Conservation (phyloP, 2,888 invertebrate species). For the Phalangium opilio region DNA sequence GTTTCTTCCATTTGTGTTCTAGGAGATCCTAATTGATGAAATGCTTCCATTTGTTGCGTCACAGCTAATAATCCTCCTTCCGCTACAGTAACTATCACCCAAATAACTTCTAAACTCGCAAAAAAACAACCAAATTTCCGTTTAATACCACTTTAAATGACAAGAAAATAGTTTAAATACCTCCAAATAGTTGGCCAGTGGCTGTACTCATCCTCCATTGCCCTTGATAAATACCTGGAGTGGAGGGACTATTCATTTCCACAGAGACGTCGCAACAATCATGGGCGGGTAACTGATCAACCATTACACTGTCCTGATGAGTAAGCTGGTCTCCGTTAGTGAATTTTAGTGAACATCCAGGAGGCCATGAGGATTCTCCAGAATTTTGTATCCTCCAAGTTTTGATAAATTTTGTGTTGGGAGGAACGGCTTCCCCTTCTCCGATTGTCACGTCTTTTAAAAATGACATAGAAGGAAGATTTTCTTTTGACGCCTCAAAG, state of each 20-base stretch:
- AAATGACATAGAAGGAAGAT: slow-evolving; percentile 55
- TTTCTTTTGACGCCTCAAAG: slow-evolving; percentile 50
- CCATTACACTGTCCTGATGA: slow-evolving; percentile 39
- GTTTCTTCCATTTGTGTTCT: too few species aligned
- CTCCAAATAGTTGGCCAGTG: slow-evolving; percentile 80
- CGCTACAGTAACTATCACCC: slow-evolving; percentile 64
- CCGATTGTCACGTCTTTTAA: slow-evolving; percentile 57
- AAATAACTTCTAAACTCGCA: slow-evolving; percentile 57
- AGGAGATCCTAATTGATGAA: slow-evolving; percentile 38
- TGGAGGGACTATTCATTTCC: slow-evolving; percentile 60
- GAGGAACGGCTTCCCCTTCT: slow-evolving; percentile 57
- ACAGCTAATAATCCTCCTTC: slow-evolving; percentile 63
- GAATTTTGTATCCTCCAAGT: slow-evolving; percentile 73
- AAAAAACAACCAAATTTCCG: too few species aligned
- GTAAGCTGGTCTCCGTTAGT: slow-evolving; percentile 51
- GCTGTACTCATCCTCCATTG: slow-evolving; percentile 80
- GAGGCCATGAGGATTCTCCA: slow-evolving; percentile 66
- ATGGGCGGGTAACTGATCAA: slow-evolving; percentile 57
- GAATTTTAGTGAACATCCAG: slow-evolving; percentile 52
- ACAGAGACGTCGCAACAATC: slow-evolving; percentile 59
- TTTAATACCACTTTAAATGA: too few species aligned
- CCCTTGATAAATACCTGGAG: slow-evolving; percentile 59
- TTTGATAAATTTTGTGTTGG: slow-evolving; percentile 62
- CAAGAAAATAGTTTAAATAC: slow-evolving; percentile 37
- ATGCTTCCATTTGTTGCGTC: slow-evolving; percentile 56